Evolutionary conservation across 92 coral and sea anemone genomes (phyloP).

Genomic region (Desmophyllum pertusum): DNA sequence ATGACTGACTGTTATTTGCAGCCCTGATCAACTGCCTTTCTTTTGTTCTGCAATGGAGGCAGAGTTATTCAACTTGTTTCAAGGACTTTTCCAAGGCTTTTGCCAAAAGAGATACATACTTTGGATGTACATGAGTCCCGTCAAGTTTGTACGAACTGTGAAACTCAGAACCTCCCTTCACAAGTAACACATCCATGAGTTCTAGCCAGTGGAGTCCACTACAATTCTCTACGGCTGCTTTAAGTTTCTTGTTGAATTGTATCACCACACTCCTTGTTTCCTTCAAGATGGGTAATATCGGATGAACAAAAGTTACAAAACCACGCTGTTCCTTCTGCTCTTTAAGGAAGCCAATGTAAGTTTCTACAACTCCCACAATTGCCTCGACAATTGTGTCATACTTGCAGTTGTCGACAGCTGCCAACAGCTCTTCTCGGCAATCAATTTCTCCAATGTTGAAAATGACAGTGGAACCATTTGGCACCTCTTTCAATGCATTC

Average conservation of each 20-base stretch:
- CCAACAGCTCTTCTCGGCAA: slow-evolving; percentile 57
- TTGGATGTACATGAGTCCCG: slow-evolving; percentile 65
- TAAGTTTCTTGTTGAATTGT: slow-evolving; percentile 45
- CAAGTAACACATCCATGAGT: slow-evolving; percentile 41
- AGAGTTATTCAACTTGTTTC: neutral
- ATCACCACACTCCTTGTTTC: slow-evolving; percentile 43
- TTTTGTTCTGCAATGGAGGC: neutral
- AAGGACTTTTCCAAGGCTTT: slow-evolving; percentile 39
- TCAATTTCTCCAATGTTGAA: slow-evolving; percentile 66
- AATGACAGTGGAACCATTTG: slow-evolving; percentile 41
- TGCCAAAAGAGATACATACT: slow-evolving; percentile 55
- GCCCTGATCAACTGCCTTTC: too few species aligned
- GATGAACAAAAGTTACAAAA: slow-evolving; percentile 51
- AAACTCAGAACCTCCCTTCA: slow-evolving; percentile 29
- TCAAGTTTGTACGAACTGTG: slow-evolving; percentile 44
- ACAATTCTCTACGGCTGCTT: slow-evolving; percentile 25
- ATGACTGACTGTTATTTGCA: too few species aligned
- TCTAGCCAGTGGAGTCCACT: slow-evolving; percentile 54
- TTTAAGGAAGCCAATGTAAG: slow-evolving; percentile 31
- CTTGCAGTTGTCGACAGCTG: slow-evolving; percentile 59
- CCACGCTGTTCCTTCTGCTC: slow-evolving; percentile 17
- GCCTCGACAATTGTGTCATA: slow-evolving; percentile 58
- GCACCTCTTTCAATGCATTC: slow-evolving; percentile 39
- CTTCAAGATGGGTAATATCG: slow-evolving; percentile 48
- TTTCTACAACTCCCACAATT: slow-evolving; percentile 25